Conservation (phyloP, 2,888 invertebrate species). For the Napeogenes sylphis region DNA sequence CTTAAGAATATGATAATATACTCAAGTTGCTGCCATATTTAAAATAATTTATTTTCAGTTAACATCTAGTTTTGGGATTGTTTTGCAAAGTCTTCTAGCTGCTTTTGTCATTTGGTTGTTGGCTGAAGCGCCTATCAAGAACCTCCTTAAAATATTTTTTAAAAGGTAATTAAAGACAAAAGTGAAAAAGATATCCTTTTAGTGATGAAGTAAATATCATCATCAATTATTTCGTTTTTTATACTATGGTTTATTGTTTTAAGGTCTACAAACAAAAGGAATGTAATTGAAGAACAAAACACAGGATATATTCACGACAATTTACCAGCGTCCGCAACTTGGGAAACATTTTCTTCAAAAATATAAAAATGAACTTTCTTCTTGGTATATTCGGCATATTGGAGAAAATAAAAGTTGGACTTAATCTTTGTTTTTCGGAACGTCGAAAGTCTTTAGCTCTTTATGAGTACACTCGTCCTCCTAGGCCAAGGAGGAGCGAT, state of each 20-base stretch:
- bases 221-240: no score
- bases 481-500: no score
- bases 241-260: neutral
- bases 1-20: no score
- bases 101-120: conserved; percentile 72
- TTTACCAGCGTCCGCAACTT: conserved; percentile 37
- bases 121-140: conserved; percentile 76
- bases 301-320: conserved; percentile 42
- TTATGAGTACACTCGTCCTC: no score
- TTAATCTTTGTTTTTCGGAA: no score
- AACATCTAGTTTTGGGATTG: conserved; percentile 60
- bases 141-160: conserved; percentile 53
- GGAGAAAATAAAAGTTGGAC: no score
- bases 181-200: neutral
- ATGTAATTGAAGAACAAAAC: conserved; percentile 15
- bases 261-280: conserved; percentile 2
- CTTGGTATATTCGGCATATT: no score
- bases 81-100: conserved; percentile 62
- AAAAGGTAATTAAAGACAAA: conserved; percentile 40
- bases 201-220: neutral
- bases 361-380: conserved; percentile 35
- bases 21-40: neutral
- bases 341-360: conserved; percentile 49
- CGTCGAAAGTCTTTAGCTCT: no score
- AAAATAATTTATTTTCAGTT: conserved; percentile 48